These are phyloP conservation scores for Sthenelais limicola DNA, from an alignment of 2,888 invertebrate species.

Conservation along the genomic window DNA sequence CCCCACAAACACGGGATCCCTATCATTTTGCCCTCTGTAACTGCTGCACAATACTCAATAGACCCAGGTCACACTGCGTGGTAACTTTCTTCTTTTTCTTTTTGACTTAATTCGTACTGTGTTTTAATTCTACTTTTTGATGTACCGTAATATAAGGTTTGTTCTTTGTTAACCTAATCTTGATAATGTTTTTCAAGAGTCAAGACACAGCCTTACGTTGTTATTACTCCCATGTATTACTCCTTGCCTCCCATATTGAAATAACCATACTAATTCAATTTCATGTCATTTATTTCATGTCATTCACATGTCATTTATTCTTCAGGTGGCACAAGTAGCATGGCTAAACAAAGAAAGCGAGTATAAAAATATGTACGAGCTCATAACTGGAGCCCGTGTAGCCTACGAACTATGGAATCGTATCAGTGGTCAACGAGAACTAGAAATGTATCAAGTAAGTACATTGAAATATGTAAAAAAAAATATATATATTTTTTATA, in stretches of 20 bases:
- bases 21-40: too few relatives aligned
- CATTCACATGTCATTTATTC: background rate
- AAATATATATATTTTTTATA: too few relatives aligned
- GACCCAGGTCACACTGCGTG: too few relatives aligned
- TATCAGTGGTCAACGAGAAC: conserved; percentile 58
- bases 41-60: too few relatives aligned
- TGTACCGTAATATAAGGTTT: too few relatives aligned
- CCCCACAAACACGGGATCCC: too few relatives aligned
- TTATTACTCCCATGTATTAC: background rate
- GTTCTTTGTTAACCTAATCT: too few relatives aligned
- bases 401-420: conserved; percentile 51
- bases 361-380: conserved; percentile 41
- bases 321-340: conserved; percentile 41
- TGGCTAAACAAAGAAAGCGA: conserved; percentile 43
- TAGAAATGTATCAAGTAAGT: conserved; percentile 51
- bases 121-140: too few relatives aligned
- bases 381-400: conserved; percentile 38
- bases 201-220: too few relatives aligned
- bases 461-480: background rate
- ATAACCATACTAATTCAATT: background rate
- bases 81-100: too few relatives aligned
- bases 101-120: too few relatives aligned
- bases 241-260: background rate
- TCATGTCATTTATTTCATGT: background rate
- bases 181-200: too few relatives aligned